phyloP scores from a whole-genome alignment of 2,888 invertebrate genomes.

The Petrophora chlorosata region DNA sequence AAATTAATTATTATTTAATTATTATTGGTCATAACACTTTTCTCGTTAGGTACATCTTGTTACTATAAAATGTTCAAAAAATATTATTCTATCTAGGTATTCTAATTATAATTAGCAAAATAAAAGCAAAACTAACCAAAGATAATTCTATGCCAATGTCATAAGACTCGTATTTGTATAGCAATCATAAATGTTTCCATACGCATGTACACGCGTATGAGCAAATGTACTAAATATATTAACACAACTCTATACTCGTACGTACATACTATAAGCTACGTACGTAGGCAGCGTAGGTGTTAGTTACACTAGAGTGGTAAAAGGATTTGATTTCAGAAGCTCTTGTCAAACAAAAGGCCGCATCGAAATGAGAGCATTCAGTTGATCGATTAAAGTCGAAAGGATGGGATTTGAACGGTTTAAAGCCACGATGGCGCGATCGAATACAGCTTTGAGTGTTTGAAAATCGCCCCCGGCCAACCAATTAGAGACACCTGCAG shows the following conservation, averaged over 20 bases:
- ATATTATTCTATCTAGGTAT: too few species aligned
- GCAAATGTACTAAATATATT: too few species aligned
- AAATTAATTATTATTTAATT: too few species aligned
- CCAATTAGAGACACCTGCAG: conserved; percentile 36
- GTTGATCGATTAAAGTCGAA: conserved; percentile 29
- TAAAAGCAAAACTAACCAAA: too few species aligned
- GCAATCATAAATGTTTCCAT: too few species aligned
- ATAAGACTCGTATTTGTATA: too few species aligned
- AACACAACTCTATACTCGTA: background rate
- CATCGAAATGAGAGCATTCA: conserved; percentile 19
- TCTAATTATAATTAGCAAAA: too few species aligned
- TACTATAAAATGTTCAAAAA: too few species aligned
- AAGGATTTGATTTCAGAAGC: conserved; percentile 17
- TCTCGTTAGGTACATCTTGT: too few species aligned
- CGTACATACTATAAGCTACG: background rate
- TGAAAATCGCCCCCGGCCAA: conserved; percentile 23
- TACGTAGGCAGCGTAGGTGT: background rate
- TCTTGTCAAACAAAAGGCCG: conserved; percentile 16
- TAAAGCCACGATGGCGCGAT: conserved; percentile 22
- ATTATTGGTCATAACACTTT: too few species aligned
- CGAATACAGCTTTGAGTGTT: conserved; percentile 26
- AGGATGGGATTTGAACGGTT: conserved; percentile 28
- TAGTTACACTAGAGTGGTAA: conserved; percentile 10
- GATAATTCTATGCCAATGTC: too few species aligned
- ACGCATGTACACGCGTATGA: too few species aligned